Percentiles rank a stretch among this genome's conserved stretches.
Conservation (phyloP, 1,140 invertebrate genomes). For the Drosophila miranda region DNA sequence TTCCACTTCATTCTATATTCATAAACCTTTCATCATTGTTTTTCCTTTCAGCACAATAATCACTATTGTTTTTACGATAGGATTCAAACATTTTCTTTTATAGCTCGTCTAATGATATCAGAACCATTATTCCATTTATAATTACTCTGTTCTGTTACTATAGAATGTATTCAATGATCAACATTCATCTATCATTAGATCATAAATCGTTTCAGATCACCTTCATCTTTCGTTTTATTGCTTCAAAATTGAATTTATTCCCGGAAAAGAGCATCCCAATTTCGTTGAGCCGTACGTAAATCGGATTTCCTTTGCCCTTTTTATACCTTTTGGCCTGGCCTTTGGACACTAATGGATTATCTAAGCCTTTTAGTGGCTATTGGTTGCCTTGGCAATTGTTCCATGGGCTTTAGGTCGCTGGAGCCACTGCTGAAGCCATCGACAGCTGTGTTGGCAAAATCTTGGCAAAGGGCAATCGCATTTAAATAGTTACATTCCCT, state of each 20-base stretch:
- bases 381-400: slow-evolving; percentile 64
- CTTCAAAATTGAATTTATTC: too few species aligned
- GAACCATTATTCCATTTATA: too few species aligned
- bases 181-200: too few species aligned
- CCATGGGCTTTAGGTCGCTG: slow-evolving; percentile 26
- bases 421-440: slow-evolving; percentile 23
- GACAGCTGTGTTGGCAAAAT: slow-evolving; percentile 57
- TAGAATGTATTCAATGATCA: too few species aligned
- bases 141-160: not conserved
- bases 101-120: too few species aligned
- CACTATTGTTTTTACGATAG: too few species aligned
- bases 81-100: too few species aligned
- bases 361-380: slow-evolving; percentile 79
- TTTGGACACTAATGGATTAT: slow-evolving; percentile 76
- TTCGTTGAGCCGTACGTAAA: not conserved
- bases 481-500: not conserved
- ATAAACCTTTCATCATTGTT: too few species aligned
- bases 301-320: slow-evolving; percentile 7
- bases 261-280: not conserved
- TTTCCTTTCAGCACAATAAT: too few species aligned
- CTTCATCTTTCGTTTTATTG: too few species aligned
- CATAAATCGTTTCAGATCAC: too few species aligned
- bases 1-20: too few species aligned
- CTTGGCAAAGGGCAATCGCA: slow-evolving; percentile 40
- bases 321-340: slow-evolving; percentile 57